A percentile compares a stretch with the other conserved stretches of the same genome.
Conservation (phyloP, 2,888 invertebrate species). For the Augiades crinisus region DNA sequence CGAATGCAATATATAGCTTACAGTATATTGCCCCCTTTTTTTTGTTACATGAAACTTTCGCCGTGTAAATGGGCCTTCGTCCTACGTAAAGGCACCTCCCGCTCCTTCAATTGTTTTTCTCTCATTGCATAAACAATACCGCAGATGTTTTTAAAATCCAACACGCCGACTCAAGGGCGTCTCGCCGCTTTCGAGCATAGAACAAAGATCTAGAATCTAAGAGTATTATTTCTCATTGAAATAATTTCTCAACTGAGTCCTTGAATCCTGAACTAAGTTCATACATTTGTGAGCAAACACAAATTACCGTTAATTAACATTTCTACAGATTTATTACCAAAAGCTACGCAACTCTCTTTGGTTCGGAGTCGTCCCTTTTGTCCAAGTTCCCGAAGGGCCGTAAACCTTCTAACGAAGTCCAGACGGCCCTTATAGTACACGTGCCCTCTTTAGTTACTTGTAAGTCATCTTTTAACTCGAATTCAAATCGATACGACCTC, state of each 20-base stretch:
- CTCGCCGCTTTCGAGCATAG: not conserved
- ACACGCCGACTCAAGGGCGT: not conserved
- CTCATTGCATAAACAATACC: not conserved
- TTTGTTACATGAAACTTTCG: no score
- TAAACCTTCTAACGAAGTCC: constrained; percentile 4
- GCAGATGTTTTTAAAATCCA: not conserved
- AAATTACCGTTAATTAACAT: constrained; percentile 18
- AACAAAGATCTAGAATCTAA: no score
- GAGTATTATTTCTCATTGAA: no score
- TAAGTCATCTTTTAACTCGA: constrained; percentile 16
- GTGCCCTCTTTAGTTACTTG: constrained; percentile 7
- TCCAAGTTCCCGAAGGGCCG: not conserved
- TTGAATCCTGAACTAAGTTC: not conserved
- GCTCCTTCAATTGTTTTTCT: not conserved
- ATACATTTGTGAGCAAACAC: constrained; percentile 3
- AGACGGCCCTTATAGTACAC: not conserved
- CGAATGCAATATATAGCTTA: no score
- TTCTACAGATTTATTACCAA: not conserved
- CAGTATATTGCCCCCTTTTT: no score
- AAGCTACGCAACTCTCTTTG: not conserved
- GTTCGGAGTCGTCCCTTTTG: not conserved
- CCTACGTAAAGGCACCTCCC: not conserved
- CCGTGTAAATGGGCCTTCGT: no score
- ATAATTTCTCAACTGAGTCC: no score
- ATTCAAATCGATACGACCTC: constrained; percentile 20